Base-by-base conservation (phyloP, 2,888 invertebrate genomes). In the Tachina fera region DNA sequence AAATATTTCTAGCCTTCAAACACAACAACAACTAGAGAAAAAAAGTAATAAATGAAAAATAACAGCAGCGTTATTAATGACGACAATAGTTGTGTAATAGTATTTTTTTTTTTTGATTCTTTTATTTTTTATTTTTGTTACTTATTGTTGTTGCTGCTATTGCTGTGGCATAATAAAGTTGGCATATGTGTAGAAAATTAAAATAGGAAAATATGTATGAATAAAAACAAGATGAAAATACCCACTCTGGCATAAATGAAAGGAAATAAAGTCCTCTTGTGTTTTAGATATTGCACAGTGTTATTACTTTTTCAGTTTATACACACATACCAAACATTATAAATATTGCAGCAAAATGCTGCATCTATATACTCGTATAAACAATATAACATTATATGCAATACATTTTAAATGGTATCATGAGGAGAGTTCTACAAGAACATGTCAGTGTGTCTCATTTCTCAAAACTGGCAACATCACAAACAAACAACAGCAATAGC, bases 371-470 rank as follows among this genome's bases (percentile, higher is more conserved):
- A n/a, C 13, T 0, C 31, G 4, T 31, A 14, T 22, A 19, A 45
- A 45, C 22, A 31, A 49, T 61, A 43, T 53, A 68, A 60, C 19
- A 43, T 77, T 76, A 58, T 72, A 61, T 67, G 74, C 49, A 22
- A 74, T 74, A 67, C 14, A 67, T 67, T 60, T 65, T n/a, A 14
- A 74, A 74, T 49, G 51, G 49, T 51, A 60, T 63, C 60, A 67
- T 31, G 22, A 81, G 43, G 14, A 51, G 47, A 49, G 22, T 47
- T 76, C 43, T 49, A 19, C 63, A 39, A 65, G 58, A 68, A 68
- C 68, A 61, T 75, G 81, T 72, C 83, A 77, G 71, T 76, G 19
- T 72, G 76, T 82, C 70, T 71, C 63, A 58, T 76, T 65, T 76
- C 65, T 65, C 63, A 77, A 71, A 76, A 79, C 53, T 45, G 65